phyloP scores from a whole-genome alignment of 2,113 vertebrate species.

The Otus sunia region DNA sequence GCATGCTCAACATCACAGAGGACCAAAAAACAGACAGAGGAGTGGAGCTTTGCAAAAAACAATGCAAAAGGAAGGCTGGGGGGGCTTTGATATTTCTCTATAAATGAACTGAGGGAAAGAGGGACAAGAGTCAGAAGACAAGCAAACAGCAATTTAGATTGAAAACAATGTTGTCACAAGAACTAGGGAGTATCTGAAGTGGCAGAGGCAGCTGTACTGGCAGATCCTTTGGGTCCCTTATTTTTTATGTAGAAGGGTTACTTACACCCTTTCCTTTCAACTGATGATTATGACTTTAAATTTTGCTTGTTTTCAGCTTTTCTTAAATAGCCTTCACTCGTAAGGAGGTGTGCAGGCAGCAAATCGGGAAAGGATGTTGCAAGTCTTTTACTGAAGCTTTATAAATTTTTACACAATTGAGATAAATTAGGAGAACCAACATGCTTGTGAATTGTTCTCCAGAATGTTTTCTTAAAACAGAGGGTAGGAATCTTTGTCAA shows the following conservation, averaged over 20 bases:
- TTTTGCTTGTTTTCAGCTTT: background rate
- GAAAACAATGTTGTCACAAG: background rate
- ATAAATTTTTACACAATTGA: background rate
- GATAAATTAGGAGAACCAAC: background rate
- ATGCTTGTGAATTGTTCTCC: background rate
- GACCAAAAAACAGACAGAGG: background rate
- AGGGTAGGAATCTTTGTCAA: background rate
- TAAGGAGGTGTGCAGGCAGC: background rate
- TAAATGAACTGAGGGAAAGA: background rate
- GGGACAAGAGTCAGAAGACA: background rate
- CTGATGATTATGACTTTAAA: background rate
- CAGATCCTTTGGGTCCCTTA: background rate
- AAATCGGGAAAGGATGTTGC: background rate
- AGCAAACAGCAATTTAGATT: background rate
- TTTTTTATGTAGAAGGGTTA: background rate
- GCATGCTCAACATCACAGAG: background rate
- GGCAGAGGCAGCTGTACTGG: background rate
- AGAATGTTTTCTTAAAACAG: conserved; percentile 1
- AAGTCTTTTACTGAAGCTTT: background rate
- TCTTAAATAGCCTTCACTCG: background rate
- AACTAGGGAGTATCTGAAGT: background rate
- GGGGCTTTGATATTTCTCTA: background rate
- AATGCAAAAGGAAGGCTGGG: background rate
- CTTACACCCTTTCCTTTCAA: background rate
- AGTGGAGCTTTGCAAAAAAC: background rate